A percentile compares a stretch with the other conserved stretches of the same genome.
Conservation (phyloP, 1,140 invertebrate species). For the Idris sp. region DNA sequence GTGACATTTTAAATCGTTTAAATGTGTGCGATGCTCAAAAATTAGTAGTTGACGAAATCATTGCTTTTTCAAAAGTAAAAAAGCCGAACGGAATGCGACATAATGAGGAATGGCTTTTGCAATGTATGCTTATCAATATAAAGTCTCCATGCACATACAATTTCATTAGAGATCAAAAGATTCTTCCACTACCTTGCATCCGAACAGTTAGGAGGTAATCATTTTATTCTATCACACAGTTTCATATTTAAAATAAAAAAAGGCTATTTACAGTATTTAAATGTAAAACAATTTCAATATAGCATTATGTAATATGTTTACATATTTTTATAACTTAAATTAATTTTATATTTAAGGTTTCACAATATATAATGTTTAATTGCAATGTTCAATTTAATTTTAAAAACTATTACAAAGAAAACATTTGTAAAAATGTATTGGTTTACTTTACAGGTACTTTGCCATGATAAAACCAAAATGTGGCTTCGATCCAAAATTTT, state of each 20-base stretch:
- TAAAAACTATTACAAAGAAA: no score
- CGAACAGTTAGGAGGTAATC: constrained; percentile 9
- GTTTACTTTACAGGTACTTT: constrained; percentile 2
- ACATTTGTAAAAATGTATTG: no score
- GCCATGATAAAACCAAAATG: not conserved
- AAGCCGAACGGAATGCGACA: not conserved
- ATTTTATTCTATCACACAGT: no score
- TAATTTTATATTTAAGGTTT: no score
- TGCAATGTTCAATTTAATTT: no score
- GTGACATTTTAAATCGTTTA: constrained; percentile 1
- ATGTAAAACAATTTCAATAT: no score
- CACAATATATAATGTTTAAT: no score
- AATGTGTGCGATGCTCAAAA: not conserved
- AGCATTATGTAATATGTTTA: no score
- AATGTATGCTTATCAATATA: constrained; percentile 2
- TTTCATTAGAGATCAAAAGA: constrained; percentile 10
- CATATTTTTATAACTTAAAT: no score
- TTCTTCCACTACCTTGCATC: constrained; percentile 10
- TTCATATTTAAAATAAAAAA: no score
- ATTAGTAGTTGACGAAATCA: constrained; percentile 17
- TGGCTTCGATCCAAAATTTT: constrained; percentile 1
- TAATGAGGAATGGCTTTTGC: constrained; percentile 4
- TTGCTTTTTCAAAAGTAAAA: constrained; percentile 4
- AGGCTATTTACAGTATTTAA: no score
- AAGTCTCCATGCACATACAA: constrained; percentile 6